Evolutionary conservation across 2,113 vertebrate species (phyloP).

Genomic region (Bubo blakistoni): DNA sequence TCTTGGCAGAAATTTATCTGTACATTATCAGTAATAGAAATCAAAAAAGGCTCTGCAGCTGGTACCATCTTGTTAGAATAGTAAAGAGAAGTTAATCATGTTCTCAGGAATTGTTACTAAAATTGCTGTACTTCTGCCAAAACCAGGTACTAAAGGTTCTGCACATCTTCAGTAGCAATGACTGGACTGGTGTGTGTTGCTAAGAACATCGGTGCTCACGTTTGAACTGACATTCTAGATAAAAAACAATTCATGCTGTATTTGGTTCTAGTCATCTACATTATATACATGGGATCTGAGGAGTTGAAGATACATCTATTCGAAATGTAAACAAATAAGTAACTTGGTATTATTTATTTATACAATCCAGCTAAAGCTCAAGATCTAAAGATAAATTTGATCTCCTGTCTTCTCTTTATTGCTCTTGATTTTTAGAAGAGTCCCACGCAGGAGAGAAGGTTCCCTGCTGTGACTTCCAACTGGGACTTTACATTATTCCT

Average conservation of each 20-base stretch:
- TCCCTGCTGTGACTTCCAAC: not conserved
- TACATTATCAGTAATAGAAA: not conserved
- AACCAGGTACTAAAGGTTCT: not conserved
- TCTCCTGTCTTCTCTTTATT: not conserved
- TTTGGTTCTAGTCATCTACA: not conserved
- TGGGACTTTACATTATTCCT: not conserved
- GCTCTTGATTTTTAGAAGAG: not conserved
- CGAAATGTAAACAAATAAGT: not conserved
- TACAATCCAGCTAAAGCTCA: not conserved
- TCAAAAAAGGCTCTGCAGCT: not conserved
- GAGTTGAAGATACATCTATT: not conserved
- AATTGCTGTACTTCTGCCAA: not conserved
- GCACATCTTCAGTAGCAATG: not conserved
- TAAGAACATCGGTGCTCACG: not conserved
- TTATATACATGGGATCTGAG: not conserved
- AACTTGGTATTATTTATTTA: not conserved
- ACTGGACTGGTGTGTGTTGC: not conserved
- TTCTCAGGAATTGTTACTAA: not conserved
- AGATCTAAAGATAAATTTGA: not conserved
- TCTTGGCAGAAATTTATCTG: not conserved
- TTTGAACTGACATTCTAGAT: not conserved
- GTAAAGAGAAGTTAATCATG: not conserved
- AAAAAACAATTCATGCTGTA: fast-evolving
- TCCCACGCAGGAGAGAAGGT: not conserved
- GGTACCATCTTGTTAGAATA: not conserved